A percentile compares a stretch with the other conserved stretches of the same genome.
phyloP scores from a whole-genome alignment of 2,888 invertebrate genomes.

The Brenthis hecate region DNA sequence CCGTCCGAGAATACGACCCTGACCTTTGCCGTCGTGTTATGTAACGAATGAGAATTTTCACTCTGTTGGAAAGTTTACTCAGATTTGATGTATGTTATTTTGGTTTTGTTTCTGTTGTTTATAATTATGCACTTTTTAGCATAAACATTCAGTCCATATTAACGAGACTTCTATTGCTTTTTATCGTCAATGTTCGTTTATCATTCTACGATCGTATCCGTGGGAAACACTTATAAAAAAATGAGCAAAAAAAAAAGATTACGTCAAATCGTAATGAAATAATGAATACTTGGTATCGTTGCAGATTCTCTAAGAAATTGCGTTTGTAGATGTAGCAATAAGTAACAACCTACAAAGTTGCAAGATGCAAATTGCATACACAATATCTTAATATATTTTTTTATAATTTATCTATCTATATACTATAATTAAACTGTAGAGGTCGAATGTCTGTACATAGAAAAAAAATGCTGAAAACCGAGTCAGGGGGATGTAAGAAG shows the following conservation, averaged over 20 bases:
- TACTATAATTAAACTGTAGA: too few species aligned
- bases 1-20: constrained; percentile 65
- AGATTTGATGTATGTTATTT: constrained; percentile 1
- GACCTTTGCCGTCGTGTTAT: constrained; percentile 68
- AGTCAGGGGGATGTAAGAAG: too few species aligned
- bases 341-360: constrained; percentile 2
- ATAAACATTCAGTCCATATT: constrained; percentile 20
- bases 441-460: too few species aligned
- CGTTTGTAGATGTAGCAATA: constrained; percentile 3
- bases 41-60: constrained; percentile 53
- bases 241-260: constrained; percentile 52
- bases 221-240: constrained; percentile 69
- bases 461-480: too few species aligned
- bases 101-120: background rate
- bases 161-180: constrained; percentile 45
- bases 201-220: constrained; percentile 62
- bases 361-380: background rate
- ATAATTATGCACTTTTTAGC: background rate
- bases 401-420: too few species aligned
- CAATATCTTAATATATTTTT: background rate
- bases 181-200: constrained; percentile 56
- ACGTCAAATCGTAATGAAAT: constrained; percentile 54
- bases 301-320: constrained; percentile 70
- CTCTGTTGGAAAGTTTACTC: constrained; percentile 4
- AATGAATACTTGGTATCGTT: constrained; percentile 63